A percentile compares a stretch with the other conserved stretches of the same genome.
Conservation (phyloP, 1,140 invertebrate genomes). For the Eupeodes corollae region DNA sequence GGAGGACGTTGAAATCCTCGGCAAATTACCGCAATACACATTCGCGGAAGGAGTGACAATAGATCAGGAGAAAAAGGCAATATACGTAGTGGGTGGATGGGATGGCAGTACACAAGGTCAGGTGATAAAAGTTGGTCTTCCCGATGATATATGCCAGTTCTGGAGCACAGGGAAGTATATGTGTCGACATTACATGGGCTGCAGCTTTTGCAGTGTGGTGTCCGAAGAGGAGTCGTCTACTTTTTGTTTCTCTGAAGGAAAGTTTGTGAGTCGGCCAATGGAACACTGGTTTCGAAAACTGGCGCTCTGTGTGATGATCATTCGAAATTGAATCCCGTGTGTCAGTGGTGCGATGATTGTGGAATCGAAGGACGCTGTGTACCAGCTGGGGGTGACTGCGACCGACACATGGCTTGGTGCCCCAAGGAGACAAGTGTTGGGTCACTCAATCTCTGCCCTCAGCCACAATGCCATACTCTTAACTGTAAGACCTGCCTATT, state of each 20-base stretch:
- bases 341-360: constrained; percentile 44
- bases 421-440: constrained; percentile 27
- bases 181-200: constrained; percentile 70
- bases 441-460: constrained; percentile 33
- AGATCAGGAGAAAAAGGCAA: constrained; percentile 55
- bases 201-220: constrained; percentile 58
- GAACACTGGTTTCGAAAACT: constrained; percentile 44
- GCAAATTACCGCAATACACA: constrained; percentile 56
- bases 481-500: constrained; percentile 26
- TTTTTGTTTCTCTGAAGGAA: constrained; percentile 26
- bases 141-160: constrained; percentile 71
- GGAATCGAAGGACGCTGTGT: constrained; percentile 28
- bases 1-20: constrained; percentile 58
- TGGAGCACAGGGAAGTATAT: constrained; percentile 60
- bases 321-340: constrained; percentile 41
- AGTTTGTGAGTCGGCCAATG: constrained; percentile 38
- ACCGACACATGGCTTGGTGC: constrained; percentile 20
- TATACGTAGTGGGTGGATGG: constrained; percentile 79
- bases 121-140: constrained; percentile 62
- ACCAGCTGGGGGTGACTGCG: constrained; percentile 19
- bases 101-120: constrained; percentile 60
- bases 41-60: constrained; percentile 74
- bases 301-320: constrained; percentile 57
- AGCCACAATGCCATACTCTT: constrained; percentile 36
- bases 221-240: constrained; percentile 21